phyloP scores from a whole-genome alignment of 2,888 invertebrate genomes.

The Drosophila emarginata region DNA sequence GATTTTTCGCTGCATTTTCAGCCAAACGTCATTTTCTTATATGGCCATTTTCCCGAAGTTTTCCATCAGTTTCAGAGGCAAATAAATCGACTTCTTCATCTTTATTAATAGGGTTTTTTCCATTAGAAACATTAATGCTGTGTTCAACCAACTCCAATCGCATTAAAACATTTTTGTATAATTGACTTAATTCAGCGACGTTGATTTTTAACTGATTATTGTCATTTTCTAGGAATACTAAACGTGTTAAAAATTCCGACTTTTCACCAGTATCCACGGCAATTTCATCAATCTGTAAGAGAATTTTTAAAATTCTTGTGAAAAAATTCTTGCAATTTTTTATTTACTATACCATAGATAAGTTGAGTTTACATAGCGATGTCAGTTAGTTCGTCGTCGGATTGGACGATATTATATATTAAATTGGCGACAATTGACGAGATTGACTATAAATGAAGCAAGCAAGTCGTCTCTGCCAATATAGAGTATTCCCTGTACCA shows the following conservation, averaged over 20 bases:
- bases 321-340: too few species aligned
- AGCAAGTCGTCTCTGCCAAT: too few species aligned
- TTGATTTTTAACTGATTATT: conserved; percentile 83
- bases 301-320: neutral
- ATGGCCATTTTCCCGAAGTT: too few species aligned
- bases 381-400: too few species aligned
- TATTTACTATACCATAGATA: too few species aligned
- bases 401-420: too few species aligned
- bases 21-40: too few species aligned
- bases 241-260: conserved; percentile 84
- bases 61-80: conserved; percentile 91
- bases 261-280: conserved; percentile 84
- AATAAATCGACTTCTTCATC: conserved; percentile 90
- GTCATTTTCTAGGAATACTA: conserved; percentile 85
- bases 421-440: too few species aligned
- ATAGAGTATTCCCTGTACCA: too few species aligned
- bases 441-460: too few species aligned
- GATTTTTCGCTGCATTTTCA: conserved; percentile 96
- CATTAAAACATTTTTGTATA: conserved; percentile 77
- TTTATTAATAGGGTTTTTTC: conserved; percentile 35
- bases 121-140: conserved; percentile 22
- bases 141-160: conserved; percentile 80
- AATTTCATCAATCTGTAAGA: conserved; percentile 86
- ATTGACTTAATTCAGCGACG: conserved; percentile 78
- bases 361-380: too few species aligned